Conservation (phyloP, 2,113 vertebrate species). For the Spermophilus dauricus region DNA sequence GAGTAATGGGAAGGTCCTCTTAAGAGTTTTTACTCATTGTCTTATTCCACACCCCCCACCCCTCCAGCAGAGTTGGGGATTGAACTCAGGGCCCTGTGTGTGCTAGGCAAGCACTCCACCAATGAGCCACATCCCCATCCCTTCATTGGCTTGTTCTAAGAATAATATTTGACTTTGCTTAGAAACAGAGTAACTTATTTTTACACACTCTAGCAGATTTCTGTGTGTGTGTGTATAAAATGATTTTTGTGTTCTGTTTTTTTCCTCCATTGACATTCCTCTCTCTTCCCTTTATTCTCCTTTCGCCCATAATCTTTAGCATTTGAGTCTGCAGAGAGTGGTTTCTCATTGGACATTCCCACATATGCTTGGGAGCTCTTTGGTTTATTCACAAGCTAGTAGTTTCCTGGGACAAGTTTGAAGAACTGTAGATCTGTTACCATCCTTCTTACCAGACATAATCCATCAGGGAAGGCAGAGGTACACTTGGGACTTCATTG, state of each 20-base stretch:
- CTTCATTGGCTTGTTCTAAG: neutral
- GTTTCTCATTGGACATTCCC: neutral
- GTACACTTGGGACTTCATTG: neutral
- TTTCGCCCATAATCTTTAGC: neutral
- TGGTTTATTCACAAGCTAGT: accelerated
- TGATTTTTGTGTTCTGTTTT: neutral
- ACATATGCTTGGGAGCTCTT: neutral
- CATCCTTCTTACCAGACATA: accelerated
- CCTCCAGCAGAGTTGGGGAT: no score
- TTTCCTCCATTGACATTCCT: neutral
- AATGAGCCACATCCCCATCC: no score
- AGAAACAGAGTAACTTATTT: conserved; percentile 18
- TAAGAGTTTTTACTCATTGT: neutral
- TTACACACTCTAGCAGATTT: neutral
- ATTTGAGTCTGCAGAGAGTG: neutral
- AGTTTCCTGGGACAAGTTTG: neutral
- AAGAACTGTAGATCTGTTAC: neutral
- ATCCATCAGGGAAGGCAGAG: neutral
- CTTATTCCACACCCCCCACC: neutral
- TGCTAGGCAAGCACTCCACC: no score
- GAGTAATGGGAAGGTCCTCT: neutral
- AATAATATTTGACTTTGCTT: conserved; percentile 28
- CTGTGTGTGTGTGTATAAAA: neutral
- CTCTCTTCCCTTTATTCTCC: neutral
- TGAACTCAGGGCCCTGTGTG: no score